These are phyloP conservation scores for Gallinago paraguaiae DNA, from an alignment of 2,113 vertebrate genomes.

Conservation along the genomic window DNA sequence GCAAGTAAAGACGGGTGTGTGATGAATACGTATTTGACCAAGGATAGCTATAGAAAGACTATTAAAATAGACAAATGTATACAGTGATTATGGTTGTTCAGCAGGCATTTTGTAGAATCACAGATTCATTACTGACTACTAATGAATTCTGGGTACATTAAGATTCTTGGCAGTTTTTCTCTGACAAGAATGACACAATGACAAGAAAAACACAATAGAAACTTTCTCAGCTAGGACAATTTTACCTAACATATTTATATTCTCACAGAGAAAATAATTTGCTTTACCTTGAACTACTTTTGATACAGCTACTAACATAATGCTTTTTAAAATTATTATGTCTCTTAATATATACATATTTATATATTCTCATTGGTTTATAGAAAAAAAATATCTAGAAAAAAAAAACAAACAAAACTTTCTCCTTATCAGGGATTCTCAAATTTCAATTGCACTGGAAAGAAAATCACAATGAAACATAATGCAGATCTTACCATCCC, in stretches of 20 bases:
- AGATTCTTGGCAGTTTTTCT: not conserved
- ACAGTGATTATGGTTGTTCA: not conserved
- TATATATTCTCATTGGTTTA: not conserved
- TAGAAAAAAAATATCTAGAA: not conserved
- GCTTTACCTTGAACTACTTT: not conserved
- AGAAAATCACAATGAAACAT: not conserved
- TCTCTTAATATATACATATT: not conserved
- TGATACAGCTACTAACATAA: not conserved
- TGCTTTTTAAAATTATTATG: not conserved
- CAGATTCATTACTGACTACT: not conserved
- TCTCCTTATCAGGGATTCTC: not conserved
- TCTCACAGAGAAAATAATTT: not conserved
- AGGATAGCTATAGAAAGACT: not conserved
- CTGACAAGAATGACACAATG: not conserved
- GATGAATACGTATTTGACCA: not conserved
- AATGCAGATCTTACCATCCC: not conserved
- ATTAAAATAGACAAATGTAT: not conserved
- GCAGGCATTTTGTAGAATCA: not conserved
- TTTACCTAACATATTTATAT: not conserved
- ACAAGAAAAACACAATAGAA: not conserved
- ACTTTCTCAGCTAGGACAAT: not conserved
- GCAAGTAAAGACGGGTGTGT: not conserved
- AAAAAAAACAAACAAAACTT: not conserved
- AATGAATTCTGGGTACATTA: not conserved
- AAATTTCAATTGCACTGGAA: not conserved